A percentile compares a stretch with the other conserved stretches of the same genome.
These are phyloP conservation scores for Polyommatus icarus DNA, from an alignment of 2,888 invertebrate species.

Conservation along the genomic window DNA sequence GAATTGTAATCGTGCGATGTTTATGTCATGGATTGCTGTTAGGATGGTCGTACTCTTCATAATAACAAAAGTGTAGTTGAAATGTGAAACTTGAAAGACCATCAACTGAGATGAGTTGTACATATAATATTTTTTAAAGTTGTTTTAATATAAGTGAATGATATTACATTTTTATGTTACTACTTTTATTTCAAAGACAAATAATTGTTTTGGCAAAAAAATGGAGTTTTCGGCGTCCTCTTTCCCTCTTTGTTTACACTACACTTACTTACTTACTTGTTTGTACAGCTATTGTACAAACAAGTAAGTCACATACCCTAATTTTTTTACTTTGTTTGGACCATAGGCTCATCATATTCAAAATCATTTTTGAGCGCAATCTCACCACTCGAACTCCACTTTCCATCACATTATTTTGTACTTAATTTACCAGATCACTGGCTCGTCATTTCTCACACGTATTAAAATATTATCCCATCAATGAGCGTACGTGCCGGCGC, in stretches of 20 bases:
- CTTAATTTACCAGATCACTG: neutral
- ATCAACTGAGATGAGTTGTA: too few species aligned
- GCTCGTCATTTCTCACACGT: slow-evolving; percentile 15
- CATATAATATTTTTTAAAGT: too few species aligned
- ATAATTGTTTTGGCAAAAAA: too few species aligned
- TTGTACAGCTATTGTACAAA: too few species aligned
- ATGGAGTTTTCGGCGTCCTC: too few species aligned
- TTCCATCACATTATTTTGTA: slow-evolving; percentile 4
- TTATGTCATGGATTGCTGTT: neutral
- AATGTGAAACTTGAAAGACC: too few species aligned
- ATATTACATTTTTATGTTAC: neutral
- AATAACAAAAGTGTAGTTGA: neutral
- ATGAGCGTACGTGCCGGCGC: slow-evolving; percentile 21
- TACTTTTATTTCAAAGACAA: neutral
- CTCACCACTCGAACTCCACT: neutral
- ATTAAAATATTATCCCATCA: slow-evolving; percentile 12
- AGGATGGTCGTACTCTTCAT: neutral
- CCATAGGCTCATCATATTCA: too few species aligned
- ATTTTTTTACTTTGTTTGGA: too few species aligned
- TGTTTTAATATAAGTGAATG: neutral
- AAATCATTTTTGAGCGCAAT: neutral
- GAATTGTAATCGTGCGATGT: slow-evolving; percentile 45
- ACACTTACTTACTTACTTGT: too few species aligned
- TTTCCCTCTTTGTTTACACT: too few species aligned
- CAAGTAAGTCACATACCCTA: too few species aligned